A percentile compares a stretch with the other conserved stretches of the same genome.
Conservation (phyloP, 2,888 invertebrate species). For the Priocnemis perturbator region DNA sequence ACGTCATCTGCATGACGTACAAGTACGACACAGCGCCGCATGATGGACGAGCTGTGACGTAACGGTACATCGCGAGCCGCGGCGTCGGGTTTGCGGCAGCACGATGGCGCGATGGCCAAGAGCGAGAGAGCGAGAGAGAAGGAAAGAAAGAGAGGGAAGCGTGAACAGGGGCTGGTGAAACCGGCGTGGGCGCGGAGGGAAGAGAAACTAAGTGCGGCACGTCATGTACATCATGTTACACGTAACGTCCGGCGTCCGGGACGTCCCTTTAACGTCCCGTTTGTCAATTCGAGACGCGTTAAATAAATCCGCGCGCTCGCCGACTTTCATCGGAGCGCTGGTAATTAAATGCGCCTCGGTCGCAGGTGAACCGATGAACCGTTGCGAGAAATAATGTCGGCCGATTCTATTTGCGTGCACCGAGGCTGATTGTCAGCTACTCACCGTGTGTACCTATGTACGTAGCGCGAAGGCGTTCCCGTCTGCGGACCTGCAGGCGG, state of each 20-base stretch:
- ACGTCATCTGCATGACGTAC: conserved; percentile 1
- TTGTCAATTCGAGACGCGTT: conserved; percentile 26
- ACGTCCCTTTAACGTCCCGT: conserved; percentile 24
- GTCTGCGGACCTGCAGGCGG: too few relatives aligned
- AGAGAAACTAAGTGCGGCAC: too few relatives aligned
- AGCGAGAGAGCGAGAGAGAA: background rate
- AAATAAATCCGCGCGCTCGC: conserved; percentile 31
- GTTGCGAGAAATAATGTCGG: too few relatives aligned
- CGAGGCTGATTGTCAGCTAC: too few relatives aligned
- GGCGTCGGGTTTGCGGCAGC: too few relatives aligned
- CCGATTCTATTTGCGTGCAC: too few relatives aligned
- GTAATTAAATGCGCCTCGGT: conserved; percentile 36
- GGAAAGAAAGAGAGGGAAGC: conserved; percentile 1
- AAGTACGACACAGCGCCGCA: conserved; percentile 1
- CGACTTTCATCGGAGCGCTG: conserved; percentile 28
- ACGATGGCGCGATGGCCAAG: too few relatives aligned
- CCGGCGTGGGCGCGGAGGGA: too few relatives aligned
- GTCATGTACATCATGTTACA: too few relatives aligned
- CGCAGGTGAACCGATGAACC: conserved; percentile 33
- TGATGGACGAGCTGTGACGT: conserved; percentile 23
- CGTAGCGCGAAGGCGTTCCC: too few relatives aligned
- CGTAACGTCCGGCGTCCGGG: conserved; percentile 8
- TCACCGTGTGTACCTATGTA: too few relatives aligned
- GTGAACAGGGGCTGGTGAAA: background rate
- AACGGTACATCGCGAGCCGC: conserved; percentile 15